These are phyloP conservation scores for Drosophila koepferae DNA, from an alignment of 2,888 invertebrate genomes.

Conservation along the genomic window DNA sequence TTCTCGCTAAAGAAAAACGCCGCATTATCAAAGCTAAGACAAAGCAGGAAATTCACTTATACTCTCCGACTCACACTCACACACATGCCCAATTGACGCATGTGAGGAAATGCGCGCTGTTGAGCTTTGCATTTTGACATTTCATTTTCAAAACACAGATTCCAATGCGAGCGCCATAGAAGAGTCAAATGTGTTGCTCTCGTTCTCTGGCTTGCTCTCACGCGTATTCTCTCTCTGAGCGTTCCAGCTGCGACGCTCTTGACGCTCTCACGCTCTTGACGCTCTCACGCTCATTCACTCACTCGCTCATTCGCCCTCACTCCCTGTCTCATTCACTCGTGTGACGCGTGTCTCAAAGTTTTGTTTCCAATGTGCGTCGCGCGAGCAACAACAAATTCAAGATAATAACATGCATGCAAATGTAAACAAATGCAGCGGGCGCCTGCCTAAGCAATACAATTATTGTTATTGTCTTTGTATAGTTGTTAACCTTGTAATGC, in stretches of 20 bases:
- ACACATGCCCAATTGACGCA: constrained; percentile 31
- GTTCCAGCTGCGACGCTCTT: constrained; percentile 31
- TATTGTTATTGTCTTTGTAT: constrained; percentile 38
- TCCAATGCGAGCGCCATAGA: constrained; percentile 45
- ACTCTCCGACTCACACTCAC: constrained; percentile 42
- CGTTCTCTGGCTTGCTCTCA: constrained; percentile 21
- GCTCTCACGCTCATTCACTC: constrained; percentile 18
- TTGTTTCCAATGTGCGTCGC: constrained; percentile 29
- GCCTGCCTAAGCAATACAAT: constrained; percentile 28
- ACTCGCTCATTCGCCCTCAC: constrained; percentile 1
- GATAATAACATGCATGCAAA: constrained; percentile 57
- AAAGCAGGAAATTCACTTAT: constrained; percentile 80
- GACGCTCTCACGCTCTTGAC: constrained; percentile 13
- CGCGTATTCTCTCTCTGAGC: constrained; percentile 21
- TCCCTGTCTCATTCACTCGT: constrained; percentile 12
- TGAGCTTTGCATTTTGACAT: constrained; percentile 78
- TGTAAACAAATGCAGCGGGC: constrained; percentile 66
- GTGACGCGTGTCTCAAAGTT: constrained; percentile 27
- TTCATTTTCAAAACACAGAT: constrained; percentile 76
- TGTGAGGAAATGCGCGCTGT: constrained; percentile 73
- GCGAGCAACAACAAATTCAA: constrained; percentile 34
- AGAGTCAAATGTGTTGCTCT: constrained; percentile 8
- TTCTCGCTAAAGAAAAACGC: constrained; percentile 62
- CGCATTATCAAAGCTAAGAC: constrained; percentile 74
- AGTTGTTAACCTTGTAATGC: constrained; percentile 19